These are phyloP conservation scores for Chaetophractus vellerosus DNA, from an alignment of 2,797 vertebrate genomes.

Conservation along the genomic window DNA sequence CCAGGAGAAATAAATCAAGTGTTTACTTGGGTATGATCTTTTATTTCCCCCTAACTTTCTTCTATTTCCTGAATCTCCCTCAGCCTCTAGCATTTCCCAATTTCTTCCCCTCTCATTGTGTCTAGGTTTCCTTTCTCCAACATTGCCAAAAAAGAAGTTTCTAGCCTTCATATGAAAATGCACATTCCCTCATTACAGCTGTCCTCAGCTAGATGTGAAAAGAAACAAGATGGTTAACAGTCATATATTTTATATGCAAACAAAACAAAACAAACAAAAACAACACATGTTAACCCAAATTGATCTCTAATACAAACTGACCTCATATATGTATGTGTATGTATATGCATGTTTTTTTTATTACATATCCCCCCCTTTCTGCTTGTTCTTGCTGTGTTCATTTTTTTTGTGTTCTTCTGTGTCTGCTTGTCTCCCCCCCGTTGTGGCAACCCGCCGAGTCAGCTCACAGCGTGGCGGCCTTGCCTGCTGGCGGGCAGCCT, in stretches of 20 bases:
- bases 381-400: no score
- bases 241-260: neutral
- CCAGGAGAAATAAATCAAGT: neutral
- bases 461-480: no score
- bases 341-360: rapidly evolving
- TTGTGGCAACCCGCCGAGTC: no score
- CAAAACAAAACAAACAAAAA: neutral
- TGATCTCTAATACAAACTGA: neutral
- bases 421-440: no score
- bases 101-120: neutral
- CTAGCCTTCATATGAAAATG: neutral
- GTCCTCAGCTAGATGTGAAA: neutral
- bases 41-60: neutral
- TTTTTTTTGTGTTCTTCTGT: no score
- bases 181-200: neutral
- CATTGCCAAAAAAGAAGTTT: neutral
- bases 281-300: neutral
- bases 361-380: no score
- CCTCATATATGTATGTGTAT: neutral
- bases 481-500: no score
- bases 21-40: neutral
- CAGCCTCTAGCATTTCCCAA: neutral
- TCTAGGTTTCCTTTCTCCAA: neutral
- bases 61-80: neutral
- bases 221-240: neutral